A percentile compares a stretch with the other conserved stretches of the same genome.
Conservation (phyloP, 35 echinoderm and acorn worm species). For the Stichopus chloronotus region DNA sequence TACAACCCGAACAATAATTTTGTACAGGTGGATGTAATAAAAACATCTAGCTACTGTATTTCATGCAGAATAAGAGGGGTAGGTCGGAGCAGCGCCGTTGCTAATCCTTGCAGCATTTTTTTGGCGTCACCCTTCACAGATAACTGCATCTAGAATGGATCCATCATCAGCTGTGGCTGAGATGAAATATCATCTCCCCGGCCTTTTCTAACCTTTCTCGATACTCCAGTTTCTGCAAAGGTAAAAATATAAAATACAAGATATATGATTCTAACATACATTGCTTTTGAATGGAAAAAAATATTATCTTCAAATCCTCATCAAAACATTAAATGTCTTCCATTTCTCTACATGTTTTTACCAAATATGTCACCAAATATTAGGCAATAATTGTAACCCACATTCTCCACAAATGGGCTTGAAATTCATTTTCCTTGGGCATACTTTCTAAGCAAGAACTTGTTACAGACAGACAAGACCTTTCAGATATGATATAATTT, state of each 20-base stretch:
- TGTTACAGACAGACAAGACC: too few relatives aligned
- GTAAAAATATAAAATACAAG: background rate
- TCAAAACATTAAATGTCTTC: background rate
- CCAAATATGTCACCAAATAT: background rate
- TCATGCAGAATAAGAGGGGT: too few relatives aligned
- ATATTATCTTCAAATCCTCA: background rate
- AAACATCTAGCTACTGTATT: too few relatives aligned
- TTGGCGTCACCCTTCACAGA: too few relatives aligned
- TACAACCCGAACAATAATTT: too few relatives aligned
- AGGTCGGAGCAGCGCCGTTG: too few relatives aligned
- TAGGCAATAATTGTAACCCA: background rate
- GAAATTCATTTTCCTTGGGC: background rate
- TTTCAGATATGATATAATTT: too few relatives aligned
- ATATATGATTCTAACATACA: background rate
- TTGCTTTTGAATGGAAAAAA: background rate
- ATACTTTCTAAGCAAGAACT: background rate
- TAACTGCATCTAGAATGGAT: too few relatives aligned
- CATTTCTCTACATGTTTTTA: background rate
- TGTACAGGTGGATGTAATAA: too few relatives aligned
- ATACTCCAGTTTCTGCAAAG: background rate
- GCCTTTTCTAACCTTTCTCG: conserved; percentile 27
- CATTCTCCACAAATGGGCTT: background rate
- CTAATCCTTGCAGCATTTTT: too few relatives aligned
- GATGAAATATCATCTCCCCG: conserved; percentile 4
- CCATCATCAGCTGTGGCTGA: background rate